phyloP scores from a whole-genome alignment of 2,888 invertebrate species.

The Oligia latruncula region DNA sequence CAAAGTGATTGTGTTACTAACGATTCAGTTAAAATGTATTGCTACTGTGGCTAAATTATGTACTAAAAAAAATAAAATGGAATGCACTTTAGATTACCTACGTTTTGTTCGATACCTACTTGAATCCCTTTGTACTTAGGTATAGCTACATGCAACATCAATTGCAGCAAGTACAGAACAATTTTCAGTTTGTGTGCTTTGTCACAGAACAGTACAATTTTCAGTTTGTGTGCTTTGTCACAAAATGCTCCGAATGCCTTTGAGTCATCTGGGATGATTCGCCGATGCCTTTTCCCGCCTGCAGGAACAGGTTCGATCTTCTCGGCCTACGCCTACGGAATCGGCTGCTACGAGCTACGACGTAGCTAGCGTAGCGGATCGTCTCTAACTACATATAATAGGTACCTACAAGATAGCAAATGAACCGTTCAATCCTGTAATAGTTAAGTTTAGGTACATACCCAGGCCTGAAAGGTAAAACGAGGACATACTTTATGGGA shows the following conservation, averaged over 20 bases:
- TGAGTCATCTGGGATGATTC: background rate
- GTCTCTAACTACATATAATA: background rate
- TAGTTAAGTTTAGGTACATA: too few relatives aligned
- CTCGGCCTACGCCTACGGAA: background rate
- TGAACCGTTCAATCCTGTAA: too few relatives aligned
- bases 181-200: background rate
- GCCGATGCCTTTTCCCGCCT: background rate
- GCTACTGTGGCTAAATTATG: conserved; percentile 89
- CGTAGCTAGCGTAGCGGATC: background rate
- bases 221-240: background rate
- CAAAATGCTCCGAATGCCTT: background rate
- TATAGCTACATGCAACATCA: background rate
- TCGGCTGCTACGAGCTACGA: background rate
- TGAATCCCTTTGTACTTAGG: background rate
- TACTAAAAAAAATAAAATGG: background rate
- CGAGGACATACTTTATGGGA: too few relatives aligned
- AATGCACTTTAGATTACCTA: background rate
- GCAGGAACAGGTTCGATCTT: background rate
- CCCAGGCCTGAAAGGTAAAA: too few relatives aligned
- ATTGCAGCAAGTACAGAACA: too few relatives aligned
- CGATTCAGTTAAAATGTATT: conserved; percentile 92
- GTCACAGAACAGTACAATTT: background rate
- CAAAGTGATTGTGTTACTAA: conserved; percentile 93
- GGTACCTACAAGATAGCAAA: too few relatives aligned
- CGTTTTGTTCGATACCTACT: background rate